Evolutionary conservation across 2,888 invertebrate genomes (phyloP), one percentile per base, ranked within the genome.

Genomic region (Achlya flavicornis): DNA sequence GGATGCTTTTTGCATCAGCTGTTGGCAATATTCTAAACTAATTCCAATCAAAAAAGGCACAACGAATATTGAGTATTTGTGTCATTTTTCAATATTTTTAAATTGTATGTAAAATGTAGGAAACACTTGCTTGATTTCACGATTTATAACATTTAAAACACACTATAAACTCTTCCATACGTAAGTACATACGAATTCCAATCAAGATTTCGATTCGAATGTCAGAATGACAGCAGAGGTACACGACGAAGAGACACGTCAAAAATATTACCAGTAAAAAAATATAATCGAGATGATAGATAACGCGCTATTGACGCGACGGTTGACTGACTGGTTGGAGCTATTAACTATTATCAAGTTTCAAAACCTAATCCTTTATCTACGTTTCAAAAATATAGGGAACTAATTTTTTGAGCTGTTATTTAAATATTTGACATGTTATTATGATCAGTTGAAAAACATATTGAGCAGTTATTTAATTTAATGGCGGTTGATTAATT

Each of bases 181-280:
- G 4, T n/a, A n/a, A n/a, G n/a, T 48, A 6, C n/a, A 7, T 16
- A 48, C 48, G 48, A n/a, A 53, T 53, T 53, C 41, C 41, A 41
- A 35, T 35, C n/a, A n/a, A n/a, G 35, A 35, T 35, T 38, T 38
- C 38, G 43, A 43, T 5, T 12, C 14, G 12, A 8, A 6, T 46
- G 41, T 41, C 41, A 41, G 1, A 53, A 53, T 85, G 87, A 87
- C 87, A 85, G 73, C 73, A 78, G 70, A 73, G 70, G 85, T 80
- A 85, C 89, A 89, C 89, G 89, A 88, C 79, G 81, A 79, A 71
- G 60, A 67, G 68, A 80, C 80, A 84, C 82, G 85, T 85, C 85
- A 81, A 80, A 74, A 64, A 66, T 26, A 32, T 38, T 67, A 72
- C 70, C 11, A 41, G 75, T 71, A 61, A 64, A 68, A 70, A 43